Base-by-base conservation (phyloP, 1,140 invertebrate genomes). In the Tachypleus tridentatus region DNA sequence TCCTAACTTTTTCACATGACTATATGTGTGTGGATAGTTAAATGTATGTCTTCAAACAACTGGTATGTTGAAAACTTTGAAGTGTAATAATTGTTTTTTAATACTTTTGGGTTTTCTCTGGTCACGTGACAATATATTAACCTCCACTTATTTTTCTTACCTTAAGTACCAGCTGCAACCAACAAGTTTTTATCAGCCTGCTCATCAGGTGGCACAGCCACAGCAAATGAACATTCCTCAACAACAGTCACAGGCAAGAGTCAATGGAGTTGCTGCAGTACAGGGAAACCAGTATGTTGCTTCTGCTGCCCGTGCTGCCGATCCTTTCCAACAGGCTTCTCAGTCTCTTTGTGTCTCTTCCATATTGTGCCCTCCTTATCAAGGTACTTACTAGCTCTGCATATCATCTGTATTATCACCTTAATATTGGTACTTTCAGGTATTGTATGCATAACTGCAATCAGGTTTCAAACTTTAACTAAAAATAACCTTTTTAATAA, bases 311-410 rank as follows among this genome's bases (percentile, higher is more conserved):
- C 84, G 85, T 67, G 90, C 92, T 11, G 70, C 73, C 57, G 77
- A 77, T 69, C 74, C 77, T 77, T 81, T 78, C 71, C 87, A 87
- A 72, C 88, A 90, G 74, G 89, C 91, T 29, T 68, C 76, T 51
- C 76, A 77, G 58, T 74, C 76, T 73, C 78, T 95, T 69, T 79
- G 77, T 73, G 90, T 95, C 9, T 91, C 91, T 5, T 93, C 92
- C 57, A 91, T 96, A 70, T 79, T 93, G n/a, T 93, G 90, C 76
- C 89, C 89, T 70, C 74, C 77, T 80, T 93, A 93, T 74, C 91
- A 93, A 78, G 68, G 67, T 70, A 57, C n/a, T 29, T 29, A 29
- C 29, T 29, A 29, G 29, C 29, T 29, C 29, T 29, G 29, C 29
- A 29, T 29, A 29, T 29, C 29, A 29, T 29, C 29, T 29, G 29